Evolutionary conservation across 2,113 vertebrate genomes (phyloP).

Genomic region (Ptychochromis oligacanthus): DNA sequence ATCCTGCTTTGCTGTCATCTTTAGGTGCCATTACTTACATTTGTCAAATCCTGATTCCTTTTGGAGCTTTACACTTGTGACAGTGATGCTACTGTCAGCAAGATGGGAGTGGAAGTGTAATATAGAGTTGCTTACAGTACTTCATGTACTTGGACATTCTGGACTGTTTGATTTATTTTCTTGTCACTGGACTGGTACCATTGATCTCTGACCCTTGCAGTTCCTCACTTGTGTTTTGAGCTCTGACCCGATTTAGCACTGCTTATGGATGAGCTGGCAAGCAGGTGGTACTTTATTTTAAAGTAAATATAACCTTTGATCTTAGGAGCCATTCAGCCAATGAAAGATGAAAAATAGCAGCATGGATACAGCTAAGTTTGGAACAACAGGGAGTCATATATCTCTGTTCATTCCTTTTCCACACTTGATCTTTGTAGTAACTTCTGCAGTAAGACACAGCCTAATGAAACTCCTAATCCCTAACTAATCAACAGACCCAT

Average conservation of each 20-base stretch:
- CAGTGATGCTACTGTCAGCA: not conserved
- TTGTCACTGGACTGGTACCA: not conserved
- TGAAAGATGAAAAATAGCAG: not conserved
- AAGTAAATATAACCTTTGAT: constrained; percentile 51
- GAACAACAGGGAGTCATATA: not conserved
- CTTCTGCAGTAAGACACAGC: not conserved
- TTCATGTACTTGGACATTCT: not conserved
- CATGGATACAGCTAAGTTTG: not conserved
- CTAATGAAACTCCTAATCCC: not conserved
- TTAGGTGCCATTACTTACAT: not conserved
- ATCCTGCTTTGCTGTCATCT: not conserved
- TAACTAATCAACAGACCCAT: not conserved
- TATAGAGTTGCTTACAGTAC: not conserved
- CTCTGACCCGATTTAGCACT: constrained; percentile 23
- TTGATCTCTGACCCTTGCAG: not conserved
- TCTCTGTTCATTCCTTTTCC: not conserved
- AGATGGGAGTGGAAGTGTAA: not conserved
- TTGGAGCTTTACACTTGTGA: not conserved
- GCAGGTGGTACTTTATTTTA: constrained; percentile 16
- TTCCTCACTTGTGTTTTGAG: not conserved
- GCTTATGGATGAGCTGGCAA: not conserved
- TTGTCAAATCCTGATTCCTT: not conserved
- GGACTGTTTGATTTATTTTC: not conserved
- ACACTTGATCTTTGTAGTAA: not conserved
- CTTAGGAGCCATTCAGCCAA: not conserved